A percentile compares a stretch with the other conserved stretches of the same genome.
Conservation (phyloP, 2,797 vertebrate genomes). For the Perodicticus potto region DNA sequence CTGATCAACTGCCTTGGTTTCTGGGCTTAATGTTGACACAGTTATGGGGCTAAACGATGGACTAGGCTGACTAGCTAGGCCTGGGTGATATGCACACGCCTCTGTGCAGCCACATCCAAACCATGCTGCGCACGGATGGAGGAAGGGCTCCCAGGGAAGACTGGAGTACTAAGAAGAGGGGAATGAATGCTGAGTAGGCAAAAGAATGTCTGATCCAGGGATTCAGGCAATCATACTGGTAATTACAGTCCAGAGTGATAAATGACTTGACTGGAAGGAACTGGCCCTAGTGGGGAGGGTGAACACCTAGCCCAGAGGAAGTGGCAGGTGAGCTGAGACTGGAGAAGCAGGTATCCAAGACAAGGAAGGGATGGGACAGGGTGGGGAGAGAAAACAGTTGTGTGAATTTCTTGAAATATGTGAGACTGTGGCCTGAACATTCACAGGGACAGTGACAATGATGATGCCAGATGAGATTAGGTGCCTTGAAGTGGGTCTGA, state of each 20-base stretch:
- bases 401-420: background rate
- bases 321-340: background rate
- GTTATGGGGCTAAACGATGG: background rate
- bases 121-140: background rate
- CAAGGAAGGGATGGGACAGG: background rate
- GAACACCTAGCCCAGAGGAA: conserved; percentile 35
- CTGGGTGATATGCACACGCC: background rate
- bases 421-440: background rate
- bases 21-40: background rate
- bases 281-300: background rate
- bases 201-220: conserved; percentile 18
- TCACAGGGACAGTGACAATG: background rate
- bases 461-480: background rate
- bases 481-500: background rate
- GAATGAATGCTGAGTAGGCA: background rate
- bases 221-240: conserved; percentile 14
- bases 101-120: background rate
- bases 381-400: background rate
- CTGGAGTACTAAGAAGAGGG: background rate
- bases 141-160: background rate
- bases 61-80: background rate
- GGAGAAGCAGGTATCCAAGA: background rate
- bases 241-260: conserved; percentile 9
- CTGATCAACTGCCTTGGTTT: background rate
- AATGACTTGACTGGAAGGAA: background rate